Conservation (phyloP, 2,113 vertebrate genomes). For the Saccopteryx leptura region DNA sequence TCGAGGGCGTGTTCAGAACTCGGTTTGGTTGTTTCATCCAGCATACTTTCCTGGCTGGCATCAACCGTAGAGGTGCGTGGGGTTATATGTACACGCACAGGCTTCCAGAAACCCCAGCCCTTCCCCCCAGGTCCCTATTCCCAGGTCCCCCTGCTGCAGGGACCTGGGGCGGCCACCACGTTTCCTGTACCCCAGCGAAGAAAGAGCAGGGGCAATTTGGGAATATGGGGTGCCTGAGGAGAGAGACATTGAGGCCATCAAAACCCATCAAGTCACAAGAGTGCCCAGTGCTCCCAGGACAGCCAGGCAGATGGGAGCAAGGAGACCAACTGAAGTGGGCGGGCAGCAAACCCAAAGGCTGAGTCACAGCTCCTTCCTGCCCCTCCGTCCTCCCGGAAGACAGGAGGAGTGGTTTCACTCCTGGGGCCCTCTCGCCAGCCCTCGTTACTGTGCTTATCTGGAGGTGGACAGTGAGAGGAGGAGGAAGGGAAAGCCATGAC, state of each 20-base stretch:
- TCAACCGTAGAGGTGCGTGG: not conserved
- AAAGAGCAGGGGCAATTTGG: not conserved
- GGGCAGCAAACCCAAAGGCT: rapidly evolving
- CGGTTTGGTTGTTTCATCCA: not conserved
- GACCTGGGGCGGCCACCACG: not conserved
- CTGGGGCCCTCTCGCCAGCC: not conserved
- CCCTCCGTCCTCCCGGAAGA: not conserved
- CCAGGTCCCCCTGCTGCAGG: not conserved
- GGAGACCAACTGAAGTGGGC: rapidly evolving
- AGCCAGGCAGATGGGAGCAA: not conserved
- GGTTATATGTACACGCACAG: rapidly evolving
- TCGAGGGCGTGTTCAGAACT: rapidly evolving
- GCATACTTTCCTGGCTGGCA: not conserved
- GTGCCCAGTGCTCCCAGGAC: rapidly evolving
- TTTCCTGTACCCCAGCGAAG: not conserved
- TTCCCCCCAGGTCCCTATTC: not conserved
- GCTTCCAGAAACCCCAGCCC: not conserved
- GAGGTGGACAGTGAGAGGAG: not conserved
- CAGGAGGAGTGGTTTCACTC: not conserved
- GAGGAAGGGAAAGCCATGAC: not conserved
- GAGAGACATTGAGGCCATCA: not conserved
- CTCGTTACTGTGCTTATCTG: not conserved
- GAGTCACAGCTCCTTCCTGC: not conserved
- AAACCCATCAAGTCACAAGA: not conserved
- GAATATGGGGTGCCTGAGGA: not conserved